Percentiles rank a stretch among this genome's conserved stretches.
phyloP scores from a whole-genome alignment of 2,797 vertebrate genomes.

The Sebastes glaucus region DNA sequence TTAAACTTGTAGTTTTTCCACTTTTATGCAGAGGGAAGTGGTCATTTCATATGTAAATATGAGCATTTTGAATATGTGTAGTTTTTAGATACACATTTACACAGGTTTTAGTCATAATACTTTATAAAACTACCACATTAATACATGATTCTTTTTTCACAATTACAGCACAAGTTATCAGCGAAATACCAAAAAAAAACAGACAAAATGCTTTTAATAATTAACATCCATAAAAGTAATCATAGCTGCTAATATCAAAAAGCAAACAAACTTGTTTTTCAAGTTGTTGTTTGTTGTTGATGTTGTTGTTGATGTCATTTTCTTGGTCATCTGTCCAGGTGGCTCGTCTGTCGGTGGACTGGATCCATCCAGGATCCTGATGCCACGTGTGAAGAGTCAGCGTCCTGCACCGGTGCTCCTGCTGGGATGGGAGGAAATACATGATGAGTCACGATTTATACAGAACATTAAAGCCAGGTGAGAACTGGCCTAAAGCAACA shows the following conservation, averaged over 20 bases:
- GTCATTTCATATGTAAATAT: neutral
- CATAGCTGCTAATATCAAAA: neutral
- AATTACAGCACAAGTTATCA: neutral
- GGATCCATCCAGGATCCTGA: conserved; percentile 77
- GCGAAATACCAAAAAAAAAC: neutral
- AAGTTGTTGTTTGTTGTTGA: neutral
- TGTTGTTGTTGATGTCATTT: neutral
- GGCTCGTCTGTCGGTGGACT: conserved; percentile 60
- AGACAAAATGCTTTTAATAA: neutral
- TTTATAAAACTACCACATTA: neutral
- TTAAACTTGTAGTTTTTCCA: neutral
- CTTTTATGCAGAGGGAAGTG: neutral
- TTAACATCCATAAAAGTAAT: neutral
- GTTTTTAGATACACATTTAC: neutral
- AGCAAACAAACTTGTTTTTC: neutral
- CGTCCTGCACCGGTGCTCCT: conserved; percentile 83
- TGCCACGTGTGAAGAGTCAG: conserved; percentile 83
- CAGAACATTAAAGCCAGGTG: conserved; percentile 34
- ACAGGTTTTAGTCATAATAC: neutral
- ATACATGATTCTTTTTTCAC: neutral
- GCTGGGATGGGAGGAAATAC: conserved; percentile 87
- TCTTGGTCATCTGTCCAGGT: conserved; percentile 21
- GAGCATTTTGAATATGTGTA: neutral
- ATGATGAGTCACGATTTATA: conserved; percentile 43
- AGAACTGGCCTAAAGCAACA: conserved; percentile 7